These are phyloP conservation scores for Syngnathus scovelli DNA, from an alignment of 2,113 vertebrate genomes.

Conservation along the genomic window DNA sequence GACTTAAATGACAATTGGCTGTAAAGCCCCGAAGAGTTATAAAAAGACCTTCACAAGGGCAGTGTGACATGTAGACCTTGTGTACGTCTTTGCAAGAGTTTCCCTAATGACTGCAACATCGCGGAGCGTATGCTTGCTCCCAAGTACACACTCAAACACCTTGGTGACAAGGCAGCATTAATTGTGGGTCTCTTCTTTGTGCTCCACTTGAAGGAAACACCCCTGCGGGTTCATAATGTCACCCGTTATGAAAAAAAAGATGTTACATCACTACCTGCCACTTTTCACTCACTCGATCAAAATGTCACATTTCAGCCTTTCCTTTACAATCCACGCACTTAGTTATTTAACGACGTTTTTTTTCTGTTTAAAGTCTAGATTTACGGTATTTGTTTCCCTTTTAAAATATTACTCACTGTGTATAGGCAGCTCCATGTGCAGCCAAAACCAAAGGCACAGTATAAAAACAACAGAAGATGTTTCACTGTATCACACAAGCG, in stretches of 20 bases:
- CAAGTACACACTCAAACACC: slow-evolving; percentile 8
- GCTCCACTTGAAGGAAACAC: slow-evolving; percentile 36
- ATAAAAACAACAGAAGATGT: slow-evolving; percentile 19
- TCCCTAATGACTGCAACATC: slow-evolving; percentile 27
- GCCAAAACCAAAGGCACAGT: slow-evolving; percentile 48
- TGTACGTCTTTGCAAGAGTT: slow-evolving; percentile 32
- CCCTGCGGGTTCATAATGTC: slow-evolving; percentile 41
- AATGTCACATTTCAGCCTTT: background rate
- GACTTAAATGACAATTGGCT: background rate
- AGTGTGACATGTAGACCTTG: slow-evolving; percentile 48
- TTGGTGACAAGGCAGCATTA: slow-evolving; percentile 8
- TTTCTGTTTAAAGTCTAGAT: background rate
- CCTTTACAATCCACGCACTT: background rate
- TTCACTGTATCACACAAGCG: slow-evolving; percentile 14
- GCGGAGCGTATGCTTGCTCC: slow-evolving; percentile 10
- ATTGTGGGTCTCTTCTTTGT: slow-evolving; percentile 24
- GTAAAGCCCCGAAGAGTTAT: slow-evolving; percentile 17
- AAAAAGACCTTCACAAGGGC: slow-evolving; percentile 41
- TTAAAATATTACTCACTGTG: slow-evolving; percentile 58
- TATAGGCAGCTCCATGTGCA: slow-evolving; percentile 64
- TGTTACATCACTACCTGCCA: slow-evolving; percentile 35
- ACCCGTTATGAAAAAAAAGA: slow-evolving; percentile 31
- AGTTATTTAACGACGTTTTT: background rate
- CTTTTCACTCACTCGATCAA: background rate
- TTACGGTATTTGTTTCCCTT: background rate